Base-by-base conservation (phyloP, 2,797 vertebrate genomes). In the Diceros bicornis region DNA sequence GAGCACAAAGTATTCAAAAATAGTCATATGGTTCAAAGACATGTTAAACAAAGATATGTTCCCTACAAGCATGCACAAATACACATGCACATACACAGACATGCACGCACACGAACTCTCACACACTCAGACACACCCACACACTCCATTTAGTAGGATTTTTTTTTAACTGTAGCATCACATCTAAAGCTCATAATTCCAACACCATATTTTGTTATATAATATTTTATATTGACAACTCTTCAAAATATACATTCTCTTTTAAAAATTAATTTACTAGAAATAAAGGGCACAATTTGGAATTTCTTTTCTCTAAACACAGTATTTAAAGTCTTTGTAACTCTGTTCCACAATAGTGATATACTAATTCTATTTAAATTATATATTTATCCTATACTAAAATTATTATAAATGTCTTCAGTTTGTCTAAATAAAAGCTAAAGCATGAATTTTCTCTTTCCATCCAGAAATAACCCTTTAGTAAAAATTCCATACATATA, bases 361-460 rank as follows among this genome's bases (percentile, higher is more conserved):
- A 64, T 64, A 72, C 77, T 85, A 50, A 81, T 89, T 88, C 27
- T 78, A 57, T 77, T 84, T 96, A 25, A 77, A 83, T 34, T 66
- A 87, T 37, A 8, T 86, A 77, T 69, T 94, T 81, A 61, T 52
- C 12, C 27, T 61, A 50, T 74, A 69, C 23, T 94, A 57, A 92
- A 87, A 20, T 89, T 57, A 82, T 55, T 69, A 29, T 79, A 86
- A 95, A 23, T 71, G 88, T 47, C 16, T 95, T 91, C 83, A 52
- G 23, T 91, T 89, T 88, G 14, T 89, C 27, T 79, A 92, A 96
- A 92, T 91, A 81, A 96, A 90, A 86, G n/a, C 41, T 37, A 97
- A 79, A 18, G 5, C 7, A 77, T 89, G 37, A 29, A 23, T 87
- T 92, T 90, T 97, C 21, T 94, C n/a, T 92, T 62, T 87, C 34